phyloP scores from a whole-genome alignment of 2,113 vertebrate genomes.

The Protobothrops mucrosquamatus region DNA sequence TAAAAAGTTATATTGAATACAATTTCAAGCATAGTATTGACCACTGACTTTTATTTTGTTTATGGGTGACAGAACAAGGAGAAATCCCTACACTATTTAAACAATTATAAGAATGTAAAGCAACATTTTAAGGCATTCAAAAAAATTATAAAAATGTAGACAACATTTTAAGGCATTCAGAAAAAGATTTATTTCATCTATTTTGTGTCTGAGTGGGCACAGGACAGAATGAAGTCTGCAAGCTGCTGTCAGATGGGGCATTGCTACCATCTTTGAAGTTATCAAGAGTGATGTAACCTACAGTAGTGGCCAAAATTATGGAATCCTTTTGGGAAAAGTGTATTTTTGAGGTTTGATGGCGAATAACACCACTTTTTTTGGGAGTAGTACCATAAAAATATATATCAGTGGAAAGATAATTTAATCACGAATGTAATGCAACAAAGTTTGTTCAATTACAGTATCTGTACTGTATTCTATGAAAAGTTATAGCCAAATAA shows the following conservation, averaged over 20 bases:
- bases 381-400: too few species aligned
- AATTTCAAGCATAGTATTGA: not conserved
- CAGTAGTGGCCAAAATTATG: too few species aligned
- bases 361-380: too few species aligned
- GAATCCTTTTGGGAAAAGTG: too few species aligned
- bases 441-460: too few species aligned
- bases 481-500: too few species aligned
- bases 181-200: not conserved
- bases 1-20: not conserved
- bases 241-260: not conserved
- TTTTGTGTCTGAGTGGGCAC: not conserved
- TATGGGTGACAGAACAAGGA: not conserved
- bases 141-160: not conserved
- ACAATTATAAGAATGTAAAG: too few species aligned
- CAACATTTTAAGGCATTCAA: too few species aligned
- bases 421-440: too few species aligned
- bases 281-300: not conserved
- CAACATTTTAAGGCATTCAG: not conserved
- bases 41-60: not conserved
- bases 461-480: too few species aligned
- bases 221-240: not conserved
- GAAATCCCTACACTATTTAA: not conserved
- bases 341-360: too few species aligned
- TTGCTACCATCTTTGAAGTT: not conserved
- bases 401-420: too few species aligned